A percentile compares a stretch with the other conserved stretches of the same genome.
Conservation (phyloP, 2,113 vertebrate species). For the Calyptomena viridis region DNA sequence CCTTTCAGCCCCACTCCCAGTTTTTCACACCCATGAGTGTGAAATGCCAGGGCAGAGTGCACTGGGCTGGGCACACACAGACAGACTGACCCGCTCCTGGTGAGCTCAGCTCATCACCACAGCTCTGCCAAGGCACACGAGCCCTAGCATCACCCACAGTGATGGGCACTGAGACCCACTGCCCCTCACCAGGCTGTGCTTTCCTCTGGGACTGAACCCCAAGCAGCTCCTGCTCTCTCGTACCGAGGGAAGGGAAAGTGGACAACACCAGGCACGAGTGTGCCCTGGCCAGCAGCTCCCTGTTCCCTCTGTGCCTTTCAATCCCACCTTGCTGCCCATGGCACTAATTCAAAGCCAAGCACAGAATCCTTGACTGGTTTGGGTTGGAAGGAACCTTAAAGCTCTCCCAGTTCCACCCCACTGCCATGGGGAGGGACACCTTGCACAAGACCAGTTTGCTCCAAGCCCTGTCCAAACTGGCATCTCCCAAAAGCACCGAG, state of each 20-base stretch:
- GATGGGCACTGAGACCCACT: neutral
- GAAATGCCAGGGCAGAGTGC: neutral
- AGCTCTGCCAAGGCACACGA: neutral
- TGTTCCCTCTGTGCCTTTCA: rapidly evolving
- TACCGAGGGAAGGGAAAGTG: neutral
- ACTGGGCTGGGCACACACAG: neutral
- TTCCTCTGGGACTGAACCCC: neutral
- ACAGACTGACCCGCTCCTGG: rapidly evolving
- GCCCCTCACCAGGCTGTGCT: neutral
- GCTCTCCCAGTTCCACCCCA: rapidly evolving
- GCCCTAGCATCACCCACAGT: neutral
- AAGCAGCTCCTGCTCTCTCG: rapidly evolving
- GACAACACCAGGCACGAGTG: rapidly evolving
- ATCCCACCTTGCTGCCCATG: neutral
- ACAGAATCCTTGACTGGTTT: neutral
- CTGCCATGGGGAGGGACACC: neutral
- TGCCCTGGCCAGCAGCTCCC: neutral
- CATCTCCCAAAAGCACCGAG: neutral
- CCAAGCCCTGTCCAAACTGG: neutral
- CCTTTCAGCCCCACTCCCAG: neutral
- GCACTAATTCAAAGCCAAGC: rapidly evolving
- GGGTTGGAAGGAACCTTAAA: neutral
- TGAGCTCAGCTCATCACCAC: rapidly evolving
- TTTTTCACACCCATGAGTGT: neutral
- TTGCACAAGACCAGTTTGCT: neutral